Percentiles rank a stretch among this genome's conserved stretches.
Conservation (phyloP, 2,888 invertebrate species). For the Macaria notata region DNA sequence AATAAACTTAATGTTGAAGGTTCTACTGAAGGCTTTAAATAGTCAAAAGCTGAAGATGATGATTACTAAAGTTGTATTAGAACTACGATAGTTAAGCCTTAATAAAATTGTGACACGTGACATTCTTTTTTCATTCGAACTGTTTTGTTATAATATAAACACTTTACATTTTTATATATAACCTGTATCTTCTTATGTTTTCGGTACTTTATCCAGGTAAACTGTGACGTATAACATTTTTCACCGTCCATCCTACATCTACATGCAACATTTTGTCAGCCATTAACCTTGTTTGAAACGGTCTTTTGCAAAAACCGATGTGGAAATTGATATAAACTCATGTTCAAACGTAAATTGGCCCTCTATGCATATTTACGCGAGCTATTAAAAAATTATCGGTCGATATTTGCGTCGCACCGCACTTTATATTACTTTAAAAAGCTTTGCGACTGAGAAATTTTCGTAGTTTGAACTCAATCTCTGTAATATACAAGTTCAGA, state of each 20-base stretch:
- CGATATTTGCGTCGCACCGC: conserved; percentile 52
- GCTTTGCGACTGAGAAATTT: conserved; percentile 15
- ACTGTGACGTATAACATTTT: too few species aligned
- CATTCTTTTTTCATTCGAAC: too few species aligned
- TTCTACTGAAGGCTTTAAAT: too few species aligned
- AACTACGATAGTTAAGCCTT: too few species aligned
- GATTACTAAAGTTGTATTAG: too few species aligned
- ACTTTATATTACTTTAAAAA: conserved; percentile 40
- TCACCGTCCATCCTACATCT: conserved; percentile 26
- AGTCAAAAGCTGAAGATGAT: too few species aligned
- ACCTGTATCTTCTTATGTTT: too few species aligned
- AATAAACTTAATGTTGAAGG: too few species aligned
- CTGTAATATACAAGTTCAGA: not conserved
- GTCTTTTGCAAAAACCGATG: conserved; percentile 57
- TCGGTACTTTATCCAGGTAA: too few species aligned
- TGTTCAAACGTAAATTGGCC: conserved; percentile 55
- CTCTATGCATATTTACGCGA: conserved; percentile 59
- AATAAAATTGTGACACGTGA: too few species aligned
- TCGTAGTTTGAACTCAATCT: conserved; percentile 11
- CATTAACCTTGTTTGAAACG: conserved; percentile 52
- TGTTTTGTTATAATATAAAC: too few species aligned
- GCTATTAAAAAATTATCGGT: conserved; percentile 58
- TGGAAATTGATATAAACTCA: conserved; percentile 61
- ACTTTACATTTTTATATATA: too few species aligned
- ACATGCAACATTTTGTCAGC: conserved; percentile 15